Evolutionary conservation across 2,113 vertebrate genomes (phyloP), one percentile per base, ranked within the genome.

Genomic region (Phoenicopterus ruber): DNA sequence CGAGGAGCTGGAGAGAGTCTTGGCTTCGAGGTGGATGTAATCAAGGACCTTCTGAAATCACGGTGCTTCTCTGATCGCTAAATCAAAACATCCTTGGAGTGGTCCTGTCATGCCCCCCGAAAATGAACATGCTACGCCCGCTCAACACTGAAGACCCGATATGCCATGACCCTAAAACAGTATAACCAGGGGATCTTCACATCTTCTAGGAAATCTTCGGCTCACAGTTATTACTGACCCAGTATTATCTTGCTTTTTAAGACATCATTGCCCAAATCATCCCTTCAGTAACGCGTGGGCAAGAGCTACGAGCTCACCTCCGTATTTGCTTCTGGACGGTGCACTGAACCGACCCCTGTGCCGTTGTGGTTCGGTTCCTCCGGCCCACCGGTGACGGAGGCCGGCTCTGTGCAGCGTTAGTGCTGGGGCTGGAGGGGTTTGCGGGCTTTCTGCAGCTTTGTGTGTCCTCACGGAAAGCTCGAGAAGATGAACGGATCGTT

Each of bases 371-470:
- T 22, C 15, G 44, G 31, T 21, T 74, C 34, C 79, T 79, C 70
- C 1, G 0, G 8, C 26, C 47, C 36, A 10, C 6, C 0, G 1
- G 26, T 0, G 0, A 31, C 59, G 69, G n/a, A 73, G 36, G 10
- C 24, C 26, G 1, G 0, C 36, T 59, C 38, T 9, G n/a, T 2
- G 55, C 40, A 52, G 44, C 1, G 1, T 31, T 24, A 38, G 26
- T 28, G 40, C 71, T 46, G 0, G 0, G 55, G 70, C 65, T 47
- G 38, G 36, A 63, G n/a, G 58, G 49, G 49, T n/a, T 73, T 21
- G 59, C 54, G 28, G 70, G 44, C 44, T 46, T 26, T 58, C 73
- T 50, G 16, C 44, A 47, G 55, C 79, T 65, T 62, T 57, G 29
- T 38, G 34, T 29, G 36, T 74, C 66, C 89, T 86, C 36, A 2